Evolutionary conservation across 1,140 invertebrate genomes (phyloP).

Genomic region (Monomorium pharaonis): DNA sequence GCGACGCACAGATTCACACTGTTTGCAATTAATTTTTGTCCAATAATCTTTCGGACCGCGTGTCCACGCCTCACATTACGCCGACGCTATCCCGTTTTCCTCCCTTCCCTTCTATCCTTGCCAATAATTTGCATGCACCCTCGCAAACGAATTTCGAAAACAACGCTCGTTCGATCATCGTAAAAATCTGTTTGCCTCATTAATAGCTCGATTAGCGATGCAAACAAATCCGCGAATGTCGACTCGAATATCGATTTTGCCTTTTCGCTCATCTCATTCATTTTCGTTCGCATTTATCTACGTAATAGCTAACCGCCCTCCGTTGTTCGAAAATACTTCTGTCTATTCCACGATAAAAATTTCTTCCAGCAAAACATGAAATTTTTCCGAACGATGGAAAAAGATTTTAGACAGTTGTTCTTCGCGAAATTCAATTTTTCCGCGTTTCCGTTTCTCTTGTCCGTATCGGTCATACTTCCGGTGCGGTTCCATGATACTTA

Average conservation of each 20-base stretch:
- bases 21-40: conserved; percentile 64
- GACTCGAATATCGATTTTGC: not conserved
- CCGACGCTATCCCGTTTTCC: conserved; percentile 6
- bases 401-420: not conserved
- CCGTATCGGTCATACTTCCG: not conserved
- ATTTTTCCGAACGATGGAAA: not conserved
- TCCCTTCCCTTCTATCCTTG: not conserved
- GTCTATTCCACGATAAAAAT: not conserved
- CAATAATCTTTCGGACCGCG: conserved; percentile 62
- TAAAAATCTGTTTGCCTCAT: conserved; percentile 41
- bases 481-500: conserved; percentile 19
- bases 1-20: conserved; percentile 13
- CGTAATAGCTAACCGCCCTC: not conserved
- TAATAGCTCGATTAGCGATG: conserved; percentile 38
- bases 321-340: not conserved
- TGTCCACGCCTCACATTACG: conserved; percentile 48
- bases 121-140: conserved; percentile 5
- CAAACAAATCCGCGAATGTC: conserved; percentile 17
- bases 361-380: not conserved
- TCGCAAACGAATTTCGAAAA: conserved; percentile 4
- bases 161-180: not conserved
- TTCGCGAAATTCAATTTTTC: not conserved
- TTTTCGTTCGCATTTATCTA: not conserved
- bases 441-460: not conserved
- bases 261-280: not conserved